A percentile compares a stretch with the other conserved stretches of the same genome.
These are phyloP conservation scores for Acholoe squamosa DNA, from an alignment of 2,888 invertebrate species.

Conservation along the genomic window DNA sequence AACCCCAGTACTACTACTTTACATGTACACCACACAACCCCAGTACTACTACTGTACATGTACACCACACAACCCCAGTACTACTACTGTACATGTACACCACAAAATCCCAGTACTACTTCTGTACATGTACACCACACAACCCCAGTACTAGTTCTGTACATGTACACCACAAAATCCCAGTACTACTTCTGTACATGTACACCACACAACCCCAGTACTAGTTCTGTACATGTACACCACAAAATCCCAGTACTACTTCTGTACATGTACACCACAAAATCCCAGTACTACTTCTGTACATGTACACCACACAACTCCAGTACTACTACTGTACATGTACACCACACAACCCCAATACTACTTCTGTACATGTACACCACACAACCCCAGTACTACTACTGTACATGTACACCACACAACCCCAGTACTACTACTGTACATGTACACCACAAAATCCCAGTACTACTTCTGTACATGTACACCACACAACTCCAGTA, in stretches of 20 bases:
- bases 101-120: too few relatives aligned
- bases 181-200: background rate
- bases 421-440: background rate
- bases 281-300: too few relatives aligned
- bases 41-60: background rate
- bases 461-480: too few relatives aligned
- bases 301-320: too few relatives aligned
- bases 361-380: background rate
- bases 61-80: background rate
- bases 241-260: too few relatives aligned
- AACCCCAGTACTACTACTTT: background rate
- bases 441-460: too few relatives aligned
- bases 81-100: background rate
- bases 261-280: background rate
- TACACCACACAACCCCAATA: background rate
- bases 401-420: background rate
- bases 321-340: too few relatives aligned
- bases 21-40: background rate
- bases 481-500: too few relatives aligned
- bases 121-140: background rate
- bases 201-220: background rate
- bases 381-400: too few relatives aligned
- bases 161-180: too few relatives aligned
- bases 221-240: background rate
- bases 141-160: background rate